Evolutionary conservation across 2,888 invertebrate genomes (phyloP).

Genomic region (Cryptus viduatorius): DNA sequence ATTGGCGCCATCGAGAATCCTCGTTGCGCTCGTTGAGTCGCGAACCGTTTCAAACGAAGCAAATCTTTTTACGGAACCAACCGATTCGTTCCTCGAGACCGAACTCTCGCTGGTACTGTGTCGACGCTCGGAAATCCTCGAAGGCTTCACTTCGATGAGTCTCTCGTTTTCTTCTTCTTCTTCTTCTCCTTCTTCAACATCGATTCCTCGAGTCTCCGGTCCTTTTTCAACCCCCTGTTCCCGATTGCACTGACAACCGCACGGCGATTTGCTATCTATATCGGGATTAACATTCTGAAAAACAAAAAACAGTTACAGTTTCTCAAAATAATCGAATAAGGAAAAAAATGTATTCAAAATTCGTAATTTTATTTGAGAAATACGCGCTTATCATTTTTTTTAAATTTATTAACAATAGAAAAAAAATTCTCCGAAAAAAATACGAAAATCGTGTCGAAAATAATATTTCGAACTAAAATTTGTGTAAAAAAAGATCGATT

Average conservation of each 20-base stretch:
- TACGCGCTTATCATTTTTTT: no score
- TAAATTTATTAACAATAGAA: no score
- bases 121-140: conserved; percentile 57
- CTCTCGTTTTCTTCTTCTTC: conserved; percentile 41
- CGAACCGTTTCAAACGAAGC: conserved; percentile 73
- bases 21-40: conserved; percentile 51
- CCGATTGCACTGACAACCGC: conserved; percentile 70
- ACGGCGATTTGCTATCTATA: conserved; percentile 63
- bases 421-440: no score
- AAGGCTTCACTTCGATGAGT: conserved; percentile 25
- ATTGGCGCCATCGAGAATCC: conserved; percentile 38
- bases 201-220: conserved; percentile 38
- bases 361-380: no score
- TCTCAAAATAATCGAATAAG: not conserved
- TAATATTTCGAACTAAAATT: no score
- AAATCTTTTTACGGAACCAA: conserved; percentile 67
- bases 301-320: conserved; percentile 3
- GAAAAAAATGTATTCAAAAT: no score
- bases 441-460: no score
- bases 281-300: conserved; percentile 71
- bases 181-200: not conserved
- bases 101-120: conserved; percentile 72
- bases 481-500: no score
- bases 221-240: conserved; percentile 43
- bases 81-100: conserved; percentile 48